Conservation (phyloP, 2,888 invertebrate genomes). For the Tortricodes alternella region DNA sequence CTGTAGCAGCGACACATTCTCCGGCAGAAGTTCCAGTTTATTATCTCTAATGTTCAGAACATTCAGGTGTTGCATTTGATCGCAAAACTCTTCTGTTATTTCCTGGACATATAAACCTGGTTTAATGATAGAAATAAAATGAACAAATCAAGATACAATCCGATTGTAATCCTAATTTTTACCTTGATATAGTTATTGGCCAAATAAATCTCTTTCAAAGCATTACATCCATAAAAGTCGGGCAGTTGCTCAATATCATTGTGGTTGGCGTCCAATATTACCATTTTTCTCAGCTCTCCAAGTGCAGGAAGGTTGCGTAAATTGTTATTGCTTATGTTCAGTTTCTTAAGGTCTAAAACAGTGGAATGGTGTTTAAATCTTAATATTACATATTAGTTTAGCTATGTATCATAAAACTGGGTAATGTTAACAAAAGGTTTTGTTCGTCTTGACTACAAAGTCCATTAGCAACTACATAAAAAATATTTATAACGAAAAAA, state of each 20-base stretch:
- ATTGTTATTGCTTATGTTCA: constrained; percentile 89
- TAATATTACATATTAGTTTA: too few species aligned
- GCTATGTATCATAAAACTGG: too few species aligned
- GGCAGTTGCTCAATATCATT: constrained; percentile 91
- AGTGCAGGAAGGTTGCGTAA: constrained; percentile 85
- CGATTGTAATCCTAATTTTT: constrained; percentile 42
- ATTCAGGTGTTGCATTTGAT: constrained; percentile 87
- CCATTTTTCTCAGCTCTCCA: constrained; percentile 88
- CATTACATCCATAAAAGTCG: constrained; percentile 88
- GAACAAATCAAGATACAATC: constrained; percentile 12
- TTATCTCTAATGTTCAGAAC: constrained; percentile 92
- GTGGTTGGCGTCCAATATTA: constrained; percentile 89
- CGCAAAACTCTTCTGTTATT: constrained; percentile 87
- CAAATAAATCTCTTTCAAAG: constrained; percentile 90
- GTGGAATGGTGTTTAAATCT: too few species aligned
- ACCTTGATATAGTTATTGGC: constrained; percentile 92
- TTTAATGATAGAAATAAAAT: not conserved
- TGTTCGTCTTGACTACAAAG: too few species aligned
- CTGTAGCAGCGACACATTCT: constrained; percentile 89
- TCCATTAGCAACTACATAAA: too few species aligned
- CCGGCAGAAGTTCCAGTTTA: constrained; percentile 88
- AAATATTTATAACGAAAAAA: too few species aligned
- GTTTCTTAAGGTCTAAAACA: constrained; percentile 84
- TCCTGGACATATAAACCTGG: constrained; percentile 80
- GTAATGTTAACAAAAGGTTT: too few species aligned